A percentile compares a stretch with the other conserved stretches of the same genome.
These are phyloP conservation scores for Leptogaster cylindrica DNA, from an alignment of 2,888 invertebrate species.

Conservation along the genomic window DNA sequence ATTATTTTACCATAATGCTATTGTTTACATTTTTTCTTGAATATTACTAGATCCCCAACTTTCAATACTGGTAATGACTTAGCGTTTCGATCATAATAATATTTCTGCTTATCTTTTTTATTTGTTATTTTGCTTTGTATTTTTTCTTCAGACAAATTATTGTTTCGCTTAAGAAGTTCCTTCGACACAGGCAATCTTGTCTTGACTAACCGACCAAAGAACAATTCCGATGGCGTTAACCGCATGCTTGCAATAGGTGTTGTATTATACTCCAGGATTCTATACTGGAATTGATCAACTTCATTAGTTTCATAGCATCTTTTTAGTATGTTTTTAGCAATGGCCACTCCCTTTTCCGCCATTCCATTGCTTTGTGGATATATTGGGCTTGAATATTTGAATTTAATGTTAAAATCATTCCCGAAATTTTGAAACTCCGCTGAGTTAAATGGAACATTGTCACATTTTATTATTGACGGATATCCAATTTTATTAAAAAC, in stretches of 20 bases:
- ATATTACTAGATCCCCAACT: not conserved
- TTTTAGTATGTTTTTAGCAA: not conserved
- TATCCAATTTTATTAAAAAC: not conserved
- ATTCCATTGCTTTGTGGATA: conserved; percentile 50
- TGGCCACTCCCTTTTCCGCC: conserved; percentile 47
- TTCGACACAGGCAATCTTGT: not conserved
- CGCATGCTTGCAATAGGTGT: not conserved
- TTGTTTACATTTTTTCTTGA: not conserved
- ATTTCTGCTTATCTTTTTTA: not conserved
- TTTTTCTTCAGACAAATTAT: not conserved
- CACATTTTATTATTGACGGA: not conserved
- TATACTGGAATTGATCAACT: not conserved
- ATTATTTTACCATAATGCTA: not conserved
- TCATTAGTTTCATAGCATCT: not conserved
- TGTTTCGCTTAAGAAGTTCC: not conserved
- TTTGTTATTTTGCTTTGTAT: not conserved
- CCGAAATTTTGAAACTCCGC: not conserved
- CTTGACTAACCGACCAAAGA: not conserved
- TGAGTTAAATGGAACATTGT: not conserved
- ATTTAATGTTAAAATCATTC: not conserved
- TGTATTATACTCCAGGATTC: not conserved
- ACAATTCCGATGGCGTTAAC: not conserved
- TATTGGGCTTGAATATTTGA: not conserved
- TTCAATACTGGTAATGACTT: not conserved
- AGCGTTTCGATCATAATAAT: not conserved